Percentiles rank a stretch among this genome's conserved stretches.
Conservation (phyloP, 2,888 invertebrate genomes). For the Trissolcus brochymenae region DNA sequence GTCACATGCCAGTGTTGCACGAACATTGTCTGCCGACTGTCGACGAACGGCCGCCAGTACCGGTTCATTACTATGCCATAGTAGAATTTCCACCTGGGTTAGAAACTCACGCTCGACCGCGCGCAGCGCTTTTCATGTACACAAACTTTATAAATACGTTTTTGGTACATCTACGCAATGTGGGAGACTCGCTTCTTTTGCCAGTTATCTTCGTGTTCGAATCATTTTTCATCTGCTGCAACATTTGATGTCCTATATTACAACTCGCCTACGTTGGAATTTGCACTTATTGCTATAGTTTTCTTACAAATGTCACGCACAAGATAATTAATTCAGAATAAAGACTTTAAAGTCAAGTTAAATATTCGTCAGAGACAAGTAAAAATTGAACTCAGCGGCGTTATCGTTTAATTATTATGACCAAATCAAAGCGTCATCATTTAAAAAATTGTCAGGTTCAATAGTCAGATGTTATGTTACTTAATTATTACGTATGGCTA, state of each 20-base stretch:
- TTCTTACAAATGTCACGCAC: slow-evolving; percentile 29
- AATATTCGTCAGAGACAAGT: slow-evolving; percentile 26
- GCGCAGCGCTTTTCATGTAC: background rate
- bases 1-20: too few species aligned
- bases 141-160: too few species aligned
- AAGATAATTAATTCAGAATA: slow-evolving; percentile 34
- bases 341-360: slow-evolving; percentile 16
- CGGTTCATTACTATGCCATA: too few species aligned
- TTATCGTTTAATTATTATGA: slow-evolving; percentile 22
- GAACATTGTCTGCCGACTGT: too few species aligned
- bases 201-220: background rate
- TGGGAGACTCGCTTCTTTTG: too few species aligned
- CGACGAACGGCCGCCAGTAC: too few species aligned
- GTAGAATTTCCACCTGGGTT: too few species aligned
- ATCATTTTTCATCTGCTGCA: slow-evolving; percentile 7
- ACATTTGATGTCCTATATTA: background rate
- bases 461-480: too few species aligned
- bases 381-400: slow-evolving; percentile 9
- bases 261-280: background rate
- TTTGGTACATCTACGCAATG: too few species aligned
- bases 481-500: too few species aligned
- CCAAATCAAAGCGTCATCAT: background rate
- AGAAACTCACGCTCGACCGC: slow-evolving; percentile 30
- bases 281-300: slow-evolving; percentile 13
- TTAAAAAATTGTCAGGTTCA: background rate